phyloP scores from a whole-genome alignment of 2,888 invertebrate genomes.

The Hypselothyrea guttata region DNA sequence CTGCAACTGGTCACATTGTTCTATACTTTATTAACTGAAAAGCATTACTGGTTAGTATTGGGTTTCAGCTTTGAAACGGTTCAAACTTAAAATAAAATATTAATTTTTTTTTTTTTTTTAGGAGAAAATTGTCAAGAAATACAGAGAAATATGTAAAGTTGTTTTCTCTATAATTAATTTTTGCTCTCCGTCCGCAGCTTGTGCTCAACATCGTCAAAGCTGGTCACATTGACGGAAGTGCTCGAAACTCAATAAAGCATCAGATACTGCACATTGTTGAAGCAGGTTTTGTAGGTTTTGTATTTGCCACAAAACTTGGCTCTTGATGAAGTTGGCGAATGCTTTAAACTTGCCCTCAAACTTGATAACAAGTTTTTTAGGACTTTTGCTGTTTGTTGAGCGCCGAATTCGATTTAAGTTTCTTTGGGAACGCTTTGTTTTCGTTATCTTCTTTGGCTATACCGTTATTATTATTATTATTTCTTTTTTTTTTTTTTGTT shows the following conservation, averaged over 20 bases:
- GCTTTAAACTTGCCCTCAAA: slow-evolving; percentile 42
- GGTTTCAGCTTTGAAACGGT: too few species aligned
- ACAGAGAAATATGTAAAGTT: too few species aligned
- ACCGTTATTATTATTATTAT: neutral
- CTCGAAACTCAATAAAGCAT: neutral
- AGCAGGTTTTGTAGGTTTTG: neutral
- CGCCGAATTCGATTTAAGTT: slow-evolving; percentile 59
- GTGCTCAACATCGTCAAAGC: neutral
- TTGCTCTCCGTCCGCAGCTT: too few species aligned
- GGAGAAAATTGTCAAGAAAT: too few species aligned
- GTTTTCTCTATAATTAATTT: too few species aligned
- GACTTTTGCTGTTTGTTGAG: slow-evolving; percentile 11
- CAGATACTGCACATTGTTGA: neutral
- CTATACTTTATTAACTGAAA: too few species aligned
- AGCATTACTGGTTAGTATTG: too few species aligned
- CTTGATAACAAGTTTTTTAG: slow-evolving; percentile 47
- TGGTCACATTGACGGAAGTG: slow-evolving; percentile 4
- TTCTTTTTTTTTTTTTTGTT: slow-evolving; percentile 32
- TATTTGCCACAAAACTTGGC: slow-evolving; percentile 28
- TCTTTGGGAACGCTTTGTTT: slow-evolving; percentile 1
- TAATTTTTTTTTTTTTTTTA: too few species aligned
- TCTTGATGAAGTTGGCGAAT: slow-evolving; percentile 27
- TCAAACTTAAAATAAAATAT: too few species aligned
- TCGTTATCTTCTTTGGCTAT: neutral
- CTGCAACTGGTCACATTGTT: slow-evolving; percentile 5